A percentile compares a stretch with the other conserved stretches of the same genome.
phyloP scores from a whole-genome alignment of 2,888 invertebrate species.

The Thymelicus acteon region DNA sequence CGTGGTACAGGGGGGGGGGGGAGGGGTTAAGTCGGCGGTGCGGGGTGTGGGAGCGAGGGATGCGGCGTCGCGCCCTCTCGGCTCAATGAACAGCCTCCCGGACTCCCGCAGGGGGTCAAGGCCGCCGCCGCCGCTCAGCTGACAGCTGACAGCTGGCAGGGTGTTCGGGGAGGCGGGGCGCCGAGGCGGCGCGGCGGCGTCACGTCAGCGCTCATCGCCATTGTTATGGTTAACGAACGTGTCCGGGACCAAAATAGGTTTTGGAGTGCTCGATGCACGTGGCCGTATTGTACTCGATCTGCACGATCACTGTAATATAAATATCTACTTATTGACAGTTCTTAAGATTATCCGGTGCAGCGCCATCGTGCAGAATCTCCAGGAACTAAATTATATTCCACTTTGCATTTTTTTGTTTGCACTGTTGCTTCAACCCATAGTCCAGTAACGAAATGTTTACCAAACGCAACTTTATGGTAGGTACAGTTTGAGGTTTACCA shows the following conservation, averaged over 20 bases:
- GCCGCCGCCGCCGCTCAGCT: neutral
- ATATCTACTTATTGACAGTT: no score
- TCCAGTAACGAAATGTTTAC: no score
- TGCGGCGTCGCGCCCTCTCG: slow-evolving; percentile 18
- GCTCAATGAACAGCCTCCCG: slow-evolving; percentile 18
- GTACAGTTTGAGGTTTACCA: no score
- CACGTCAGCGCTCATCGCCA: slow-evolving; percentile 5
- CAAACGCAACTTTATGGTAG: no score
- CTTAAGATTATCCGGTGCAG: neutral
- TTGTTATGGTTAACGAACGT: slow-evolving; percentile 29
- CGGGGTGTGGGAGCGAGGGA: neutral
- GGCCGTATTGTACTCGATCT: neutral
- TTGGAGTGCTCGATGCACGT: slow-evolving; percentile 12
- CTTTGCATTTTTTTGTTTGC: neutral
- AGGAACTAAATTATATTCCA: neutral
- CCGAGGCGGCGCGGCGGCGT: neutral
- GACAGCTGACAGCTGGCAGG: slow-evolving; percentile 12
- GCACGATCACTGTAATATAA: neutral
- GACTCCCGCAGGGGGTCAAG: slow-evolving; percentile 27
- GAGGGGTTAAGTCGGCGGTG: neutral
- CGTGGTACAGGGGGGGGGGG: neutral
- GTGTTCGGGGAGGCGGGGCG: slow-evolving; percentile 14
- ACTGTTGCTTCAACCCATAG: no score
- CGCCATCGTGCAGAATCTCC: neutral
- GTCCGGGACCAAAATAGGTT: slow-evolving; percentile 24